Evolutionary conservation across 2,888 invertebrate species (phyloP), one percentile per base, ranked within the genome.

Genomic region (Melanchra persicariae): DNA sequence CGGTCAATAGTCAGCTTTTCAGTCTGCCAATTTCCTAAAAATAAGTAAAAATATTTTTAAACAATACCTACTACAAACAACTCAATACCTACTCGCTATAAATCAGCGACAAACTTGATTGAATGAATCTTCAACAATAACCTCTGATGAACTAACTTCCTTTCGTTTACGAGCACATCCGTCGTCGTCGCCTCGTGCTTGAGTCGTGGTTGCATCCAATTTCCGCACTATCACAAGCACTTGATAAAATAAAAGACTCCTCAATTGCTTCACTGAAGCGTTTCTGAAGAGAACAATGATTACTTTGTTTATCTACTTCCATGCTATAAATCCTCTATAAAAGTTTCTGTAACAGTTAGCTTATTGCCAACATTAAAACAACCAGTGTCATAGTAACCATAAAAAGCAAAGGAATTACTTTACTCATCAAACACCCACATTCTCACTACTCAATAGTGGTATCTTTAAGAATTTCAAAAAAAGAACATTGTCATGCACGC

Each of bases 171-270:
- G 24, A 47, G 22, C 34, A 19, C 10, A 65, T 66, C 60, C 60
- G 65, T 37, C n/a, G 65, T 37, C n/a, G 34, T 2, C 40, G n/a
- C 7, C 7, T n/a, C 15, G 7, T 15, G 15, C 22, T 57, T 22
- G n/a, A 30, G 6, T 30, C 5, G 22, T 22, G 22, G 19, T 30
- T 60, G 60, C 45, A 47, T 59, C 19, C 45, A 47, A 65, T 59
- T 47, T 34, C 65, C 65, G 34, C 30, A 0, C 26, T 6, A 47
- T 30, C 15, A 51, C 19, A 30, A 34, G 1, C n/a, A 30, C 22
- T 34, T 47, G 47, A 61, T 61, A 9, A 22, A 49, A 45, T 30
- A 60, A 26, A 60, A 60, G n/a, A 17, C n/a, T n/a, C 15, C 45
- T 45, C 17, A 7, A 26, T 40, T 15, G 24, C 54, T 30, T 54